These are phyloP conservation scores for Microctonus hyperodae DNA, from an alignment of 2,888 invertebrate species.

Conservation along the genomic window DNA sequence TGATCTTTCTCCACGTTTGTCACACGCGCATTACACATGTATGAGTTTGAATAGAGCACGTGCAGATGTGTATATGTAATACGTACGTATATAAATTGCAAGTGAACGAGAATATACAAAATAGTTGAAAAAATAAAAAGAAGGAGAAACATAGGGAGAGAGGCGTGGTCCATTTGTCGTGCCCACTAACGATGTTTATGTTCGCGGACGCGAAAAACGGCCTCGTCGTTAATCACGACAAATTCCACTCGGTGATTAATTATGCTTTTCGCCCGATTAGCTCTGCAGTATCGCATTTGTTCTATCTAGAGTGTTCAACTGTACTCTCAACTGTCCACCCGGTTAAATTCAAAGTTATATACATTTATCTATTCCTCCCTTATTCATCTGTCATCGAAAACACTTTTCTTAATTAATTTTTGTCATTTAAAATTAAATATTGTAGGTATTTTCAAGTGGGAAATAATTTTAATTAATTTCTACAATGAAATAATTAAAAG, in stretches of 20 bases:
- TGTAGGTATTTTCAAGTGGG: too few species aligned
- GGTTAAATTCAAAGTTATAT: neutral
- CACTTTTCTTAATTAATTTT: neutral
- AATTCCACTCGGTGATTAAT: constrained; percentile 55
- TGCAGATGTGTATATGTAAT: too few species aligned
- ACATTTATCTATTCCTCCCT: neutral
- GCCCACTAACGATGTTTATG: constrained; percentile 49
- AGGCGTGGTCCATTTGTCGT: constrained; percentile 45
- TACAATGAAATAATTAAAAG: too few species aligned
- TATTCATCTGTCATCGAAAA: neutral
- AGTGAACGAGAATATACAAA: neutral
- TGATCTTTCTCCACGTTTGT: neutral
- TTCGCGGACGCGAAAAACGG: constrained; percentile 41
- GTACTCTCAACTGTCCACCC: neutral
- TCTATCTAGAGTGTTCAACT: neutral
- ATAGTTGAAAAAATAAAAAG: neutral
- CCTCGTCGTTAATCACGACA: constrained; percentile 53
- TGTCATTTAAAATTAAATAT: neutral
- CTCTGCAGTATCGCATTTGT: constrained; percentile 41
- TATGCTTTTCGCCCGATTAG: constrained; percentile 57
- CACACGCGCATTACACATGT: neutral
- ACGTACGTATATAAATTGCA: neutral
- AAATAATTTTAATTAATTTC: too few species aligned
- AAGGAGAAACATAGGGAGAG: constrained; percentile 19
- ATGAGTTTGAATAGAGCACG: neutral